Evolutionary conservation across 2,888 invertebrate species (phyloP), one percentile per base, ranked within the genome.

Genomic region (Lydus trimaculatus): DNA sequence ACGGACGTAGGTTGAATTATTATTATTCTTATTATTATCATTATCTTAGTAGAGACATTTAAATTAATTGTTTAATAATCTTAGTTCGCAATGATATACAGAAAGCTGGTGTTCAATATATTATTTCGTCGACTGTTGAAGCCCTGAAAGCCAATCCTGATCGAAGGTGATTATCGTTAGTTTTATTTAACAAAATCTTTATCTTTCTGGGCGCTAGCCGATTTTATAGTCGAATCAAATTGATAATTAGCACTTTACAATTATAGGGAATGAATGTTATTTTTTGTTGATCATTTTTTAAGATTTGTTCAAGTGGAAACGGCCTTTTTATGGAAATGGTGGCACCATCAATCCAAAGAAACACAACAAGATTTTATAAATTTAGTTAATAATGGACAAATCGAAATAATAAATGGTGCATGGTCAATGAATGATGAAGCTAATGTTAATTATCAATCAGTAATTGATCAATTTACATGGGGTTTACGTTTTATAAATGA

Each of bases 341-440:
- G 94, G 94, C 85, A 87, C 6, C 88, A 90, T 28, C 95, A 95
- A 80, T 81, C 87, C 3, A 87, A 90, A 0, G 82, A 82, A 0
- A 85, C 87, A 0, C 88, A 89, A 73, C 84, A 89, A 17, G 82
- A 89, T 79, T 92, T 96, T 0, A 89, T 88, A 66, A 85, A 85
- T 5, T 85, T 96, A 31, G 92, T 97, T 0, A 85, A 90, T 0
- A 88, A 89, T 73, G 95, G 94, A 0, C 89, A 93, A 70, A 85
- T 94, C 28, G 93, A 94, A 85, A 91, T 95, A 70, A 90, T 91
- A 5, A 91, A 93, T 0, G 94, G 94, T 0, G 94, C 90, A 0
- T 94, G 94, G 94, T 91, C 91, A 74, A 95, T 95, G 94, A 94
- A 95, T 78, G 95, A 95, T 75, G 95, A 90, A 80, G 93, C 92